Evolutionary conservation across 2,113 vertebrate species (phyloP).

Genomic region (Alouatta palliata): DNA sequence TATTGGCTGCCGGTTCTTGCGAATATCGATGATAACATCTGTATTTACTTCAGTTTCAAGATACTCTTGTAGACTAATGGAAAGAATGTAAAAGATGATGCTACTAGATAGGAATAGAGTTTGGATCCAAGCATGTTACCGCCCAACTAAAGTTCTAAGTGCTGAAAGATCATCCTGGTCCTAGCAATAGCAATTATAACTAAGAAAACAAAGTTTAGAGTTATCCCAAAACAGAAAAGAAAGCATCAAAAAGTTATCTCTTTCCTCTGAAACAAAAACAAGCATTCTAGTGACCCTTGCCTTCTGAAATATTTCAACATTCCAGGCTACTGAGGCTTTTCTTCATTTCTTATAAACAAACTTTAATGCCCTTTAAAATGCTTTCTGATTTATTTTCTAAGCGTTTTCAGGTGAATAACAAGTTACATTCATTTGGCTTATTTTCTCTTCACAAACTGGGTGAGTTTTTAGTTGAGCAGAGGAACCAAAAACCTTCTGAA

Average conservation of each 20-base stretch:
- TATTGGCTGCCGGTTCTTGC: not conserved
- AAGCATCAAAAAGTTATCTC: constrained; percentile 50
- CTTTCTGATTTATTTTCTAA: constrained; percentile 51
- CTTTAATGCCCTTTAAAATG: constrained; percentile 26
- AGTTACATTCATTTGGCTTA: not conserved
- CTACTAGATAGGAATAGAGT: not conserved
- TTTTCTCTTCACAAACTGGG: not conserved
- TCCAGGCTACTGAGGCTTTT: constrained; percentile 51
- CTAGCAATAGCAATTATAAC: constrained; percentile 49
- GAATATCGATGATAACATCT: constrained; percentile 36
- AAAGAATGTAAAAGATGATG: constrained; percentile 65
- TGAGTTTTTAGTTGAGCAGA: constrained; percentile 49
- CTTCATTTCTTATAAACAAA: constrained; percentile 55
- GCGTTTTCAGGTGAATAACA: constrained; percentile 45
- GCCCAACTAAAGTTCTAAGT: not conserved
- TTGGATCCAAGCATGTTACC: constrained; percentile 6
- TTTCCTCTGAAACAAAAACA: constrained; percentile 66
- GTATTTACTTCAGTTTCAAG: constrained; percentile 47
- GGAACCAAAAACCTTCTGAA: constrained; percentile 9
- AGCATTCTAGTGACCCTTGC: constrained; percentile 46
- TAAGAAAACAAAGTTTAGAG: constrained; percentile 49
- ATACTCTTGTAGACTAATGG: not conserved
- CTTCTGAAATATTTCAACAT: constrained; percentile 61
- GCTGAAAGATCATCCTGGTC: constrained; percentile 9
- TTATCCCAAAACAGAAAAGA: constrained; percentile 53